A percentile compares a stretch with the other conserved stretches of the same genome.
Evolutionary conservation across 2,113 vertebrate genomes (phyloP).

Genomic region (Pelmatolapia mariae): DNA sequence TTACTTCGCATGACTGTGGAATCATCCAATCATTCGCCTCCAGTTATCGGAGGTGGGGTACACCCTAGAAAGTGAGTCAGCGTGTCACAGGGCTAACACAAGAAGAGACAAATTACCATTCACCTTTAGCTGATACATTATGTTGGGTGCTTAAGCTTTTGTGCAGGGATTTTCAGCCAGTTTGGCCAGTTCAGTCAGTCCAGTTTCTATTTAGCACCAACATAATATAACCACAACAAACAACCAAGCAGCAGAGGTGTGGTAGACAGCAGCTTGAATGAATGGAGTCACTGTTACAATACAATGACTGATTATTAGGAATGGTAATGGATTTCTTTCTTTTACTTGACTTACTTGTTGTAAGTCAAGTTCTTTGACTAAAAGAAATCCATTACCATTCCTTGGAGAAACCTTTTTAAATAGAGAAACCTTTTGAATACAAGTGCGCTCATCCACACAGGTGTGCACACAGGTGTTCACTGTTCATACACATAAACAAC

Average conservation of each 20-base stretch:
- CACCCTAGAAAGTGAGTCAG: background rate
- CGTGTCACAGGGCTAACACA: background rate
- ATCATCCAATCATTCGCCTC: background rate
- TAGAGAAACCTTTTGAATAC: background rate
- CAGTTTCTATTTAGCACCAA: background rate
- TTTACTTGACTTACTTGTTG: background rate
- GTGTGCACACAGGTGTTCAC: background rate
- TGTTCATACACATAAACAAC: background rate
- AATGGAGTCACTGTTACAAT: background rate
- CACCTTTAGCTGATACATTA: background rate
- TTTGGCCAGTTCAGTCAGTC: background rate
- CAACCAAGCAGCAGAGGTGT: background rate
- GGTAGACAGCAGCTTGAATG: background rate
- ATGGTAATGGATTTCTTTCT: background rate
- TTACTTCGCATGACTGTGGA: background rate
- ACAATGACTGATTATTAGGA: background rate
- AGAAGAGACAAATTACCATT: background rate
- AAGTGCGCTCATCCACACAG: background rate
- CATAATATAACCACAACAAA: background rate
- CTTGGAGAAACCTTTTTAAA: background rate
- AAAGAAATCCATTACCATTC: background rate
- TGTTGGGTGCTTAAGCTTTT: background rate
- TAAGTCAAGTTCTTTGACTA: background rate
- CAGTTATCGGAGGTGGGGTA: rapidly evolving
- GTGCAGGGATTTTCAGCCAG: background rate